Evolutionary conservation across 2,888 invertebrate species (phyloP).

Genomic region (Timandra comae): DNA sequence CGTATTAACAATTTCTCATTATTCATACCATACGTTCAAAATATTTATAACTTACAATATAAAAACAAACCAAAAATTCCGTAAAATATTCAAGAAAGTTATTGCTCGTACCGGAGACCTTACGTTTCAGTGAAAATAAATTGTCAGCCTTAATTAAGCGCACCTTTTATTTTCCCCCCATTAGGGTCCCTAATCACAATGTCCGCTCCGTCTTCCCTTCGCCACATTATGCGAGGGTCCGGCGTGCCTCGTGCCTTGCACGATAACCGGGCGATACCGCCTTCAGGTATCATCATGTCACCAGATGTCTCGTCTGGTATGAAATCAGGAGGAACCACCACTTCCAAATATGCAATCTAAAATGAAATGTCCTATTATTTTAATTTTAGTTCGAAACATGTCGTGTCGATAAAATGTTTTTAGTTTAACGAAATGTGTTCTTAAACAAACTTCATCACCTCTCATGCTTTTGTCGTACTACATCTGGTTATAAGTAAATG

Average conservation of each 20-base stretch:
- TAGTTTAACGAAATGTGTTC: too few relatives aligned
- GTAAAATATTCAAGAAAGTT: conserved; percentile 16
- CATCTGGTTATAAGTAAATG: too few relatives aligned
- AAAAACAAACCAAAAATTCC: conserved; percentile 15
- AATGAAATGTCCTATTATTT: too few relatives aligned
- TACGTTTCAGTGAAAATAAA: conserved; percentile 23
- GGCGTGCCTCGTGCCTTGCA: conserved; percentile 88
- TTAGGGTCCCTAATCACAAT: conserved; percentile 81
- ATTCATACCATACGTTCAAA: too few relatives aligned
- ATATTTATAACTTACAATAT: too few relatives aligned
- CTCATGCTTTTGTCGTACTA: too few relatives aligned
- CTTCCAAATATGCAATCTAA: conserved; percentile 89
- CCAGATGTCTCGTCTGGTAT: conserved; percentile 91
- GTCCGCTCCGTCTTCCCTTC: conserved; percentile 86
- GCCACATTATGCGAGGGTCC: conserved; percentile 87
- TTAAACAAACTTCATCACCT: too few relatives aligned
- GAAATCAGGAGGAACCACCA: conserved; percentile 95
- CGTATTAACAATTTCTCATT: too few relatives aligned
- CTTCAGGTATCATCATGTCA: conserved; percentile 91
- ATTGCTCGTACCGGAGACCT: conserved; percentile 18
- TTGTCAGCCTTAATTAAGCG: conserved; percentile 25
- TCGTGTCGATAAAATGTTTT: too few relatives aligned
- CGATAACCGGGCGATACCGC: conserved; percentile 81
- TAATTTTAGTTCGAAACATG: conserved; percentile 25
- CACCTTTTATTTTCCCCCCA: conserved; percentile 76